phyloP scores from a whole-genome alignment of 2,797 vertebrate genomes.

The Phataginus tricuspis region DNA sequence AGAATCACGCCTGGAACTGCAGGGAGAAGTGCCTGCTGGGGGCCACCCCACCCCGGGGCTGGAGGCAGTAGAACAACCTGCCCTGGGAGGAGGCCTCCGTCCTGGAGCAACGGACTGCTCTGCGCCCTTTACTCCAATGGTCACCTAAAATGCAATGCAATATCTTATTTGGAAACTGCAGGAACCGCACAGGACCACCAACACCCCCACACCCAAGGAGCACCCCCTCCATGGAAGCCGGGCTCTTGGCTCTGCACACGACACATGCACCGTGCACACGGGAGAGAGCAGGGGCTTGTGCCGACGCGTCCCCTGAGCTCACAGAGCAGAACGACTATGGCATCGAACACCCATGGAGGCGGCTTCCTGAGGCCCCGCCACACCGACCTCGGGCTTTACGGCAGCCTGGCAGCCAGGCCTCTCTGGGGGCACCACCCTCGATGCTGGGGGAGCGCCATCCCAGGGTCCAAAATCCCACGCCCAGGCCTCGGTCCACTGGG shows the following conservation, averaged over 20 bases:
- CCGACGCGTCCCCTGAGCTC: fast-evolving
- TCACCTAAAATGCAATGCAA: not conserved
- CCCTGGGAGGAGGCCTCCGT: fast-evolving
- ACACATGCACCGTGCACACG: too few species aligned
- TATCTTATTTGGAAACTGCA: not conserved
- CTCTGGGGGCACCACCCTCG: not conserved
- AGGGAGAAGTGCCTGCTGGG: not conserved
- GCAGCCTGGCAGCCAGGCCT: fast-evolving
- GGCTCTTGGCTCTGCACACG: not conserved
- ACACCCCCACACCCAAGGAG: not conserved
- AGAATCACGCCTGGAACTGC: not conserved
- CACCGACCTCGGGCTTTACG: not conserved
- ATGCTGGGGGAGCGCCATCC: too few species aligned
- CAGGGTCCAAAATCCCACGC: not conserved
- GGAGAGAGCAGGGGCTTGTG: not conserved
- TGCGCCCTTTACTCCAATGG: not conserved
- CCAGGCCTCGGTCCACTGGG: fast-evolving
- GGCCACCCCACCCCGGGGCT: not conserved
- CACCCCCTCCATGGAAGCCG: not conserved
- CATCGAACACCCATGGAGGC: fast-evolving
- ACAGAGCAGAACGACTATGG: not conserved
- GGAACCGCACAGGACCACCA: too few species aligned
- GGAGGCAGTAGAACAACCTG: too few species aligned
- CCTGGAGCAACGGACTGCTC: not conserved
- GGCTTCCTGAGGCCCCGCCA: not conserved